These are phyloP conservation scores for Psittacus erithacus DNA, from an alignment of 2,113 vertebrate species.

Conservation along the genomic window DNA sequence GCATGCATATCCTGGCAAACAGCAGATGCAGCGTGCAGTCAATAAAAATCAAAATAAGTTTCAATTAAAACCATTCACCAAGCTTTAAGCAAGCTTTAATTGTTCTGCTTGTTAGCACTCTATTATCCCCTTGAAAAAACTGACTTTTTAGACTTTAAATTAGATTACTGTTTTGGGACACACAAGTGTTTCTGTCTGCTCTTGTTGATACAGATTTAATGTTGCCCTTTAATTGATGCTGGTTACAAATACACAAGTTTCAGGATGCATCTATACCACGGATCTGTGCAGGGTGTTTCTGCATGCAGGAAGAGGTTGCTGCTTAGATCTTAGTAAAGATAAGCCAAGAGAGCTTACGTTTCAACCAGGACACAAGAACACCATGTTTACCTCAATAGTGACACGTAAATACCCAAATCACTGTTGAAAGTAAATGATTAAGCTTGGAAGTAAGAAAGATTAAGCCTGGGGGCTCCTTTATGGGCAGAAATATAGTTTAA, in stretches of 20 bases:
- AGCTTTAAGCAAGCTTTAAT: neutral
- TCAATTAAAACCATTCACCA: neutral
- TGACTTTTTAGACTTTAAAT: neutral
- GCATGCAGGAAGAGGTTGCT: neutral
- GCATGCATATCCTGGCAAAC: neutral
- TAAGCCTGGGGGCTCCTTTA: neutral
- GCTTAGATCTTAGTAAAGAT: neutral
- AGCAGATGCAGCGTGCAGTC: neutral
- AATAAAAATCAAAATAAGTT: neutral
- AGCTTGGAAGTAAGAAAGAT: neutral
- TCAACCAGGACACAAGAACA: neutral
- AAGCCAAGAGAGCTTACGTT: neutral
- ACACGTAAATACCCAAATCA: neutral
- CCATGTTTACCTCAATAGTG: accelerated
- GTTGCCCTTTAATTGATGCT: neutral
- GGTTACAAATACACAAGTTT: neutral
- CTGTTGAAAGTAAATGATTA: neutral
- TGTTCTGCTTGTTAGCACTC: neutral
- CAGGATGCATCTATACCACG: neutral
- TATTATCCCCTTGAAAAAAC: neutral
- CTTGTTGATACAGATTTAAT: neutral
- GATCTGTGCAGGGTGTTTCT: neutral
- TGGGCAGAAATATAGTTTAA: neutral
- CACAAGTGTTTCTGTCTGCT: neutral
- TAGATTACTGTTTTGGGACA: neutral